Conservation (phyloP, 2,888 invertebrate species). For the Busseola fusca region DNA sequence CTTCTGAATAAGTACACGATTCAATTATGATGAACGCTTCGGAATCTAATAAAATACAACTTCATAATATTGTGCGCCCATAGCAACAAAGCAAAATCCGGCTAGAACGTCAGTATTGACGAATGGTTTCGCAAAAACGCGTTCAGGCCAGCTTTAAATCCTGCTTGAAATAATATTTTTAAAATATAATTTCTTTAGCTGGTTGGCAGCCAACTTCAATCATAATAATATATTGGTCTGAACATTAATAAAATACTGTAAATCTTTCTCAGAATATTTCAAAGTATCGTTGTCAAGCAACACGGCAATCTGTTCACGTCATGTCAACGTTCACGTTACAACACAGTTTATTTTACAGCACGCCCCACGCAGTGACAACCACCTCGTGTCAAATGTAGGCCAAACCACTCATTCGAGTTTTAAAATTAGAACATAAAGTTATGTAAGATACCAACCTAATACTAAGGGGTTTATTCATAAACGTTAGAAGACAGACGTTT, state of each 20-base stretch:
- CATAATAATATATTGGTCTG: not conserved
- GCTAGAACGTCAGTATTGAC: not conserved
- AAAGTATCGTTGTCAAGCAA: constrained; percentile 15
- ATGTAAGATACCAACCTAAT: constrained; percentile 11
- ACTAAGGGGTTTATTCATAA: not conserved
- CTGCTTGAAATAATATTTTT: not conserved
- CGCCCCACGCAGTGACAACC: constrained; percentile 33
- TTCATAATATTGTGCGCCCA: not conserved
- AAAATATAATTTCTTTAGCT: constrained; percentile 1
- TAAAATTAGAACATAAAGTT: constrained; percentile 39
- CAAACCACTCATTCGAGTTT: constrained; percentile 36
- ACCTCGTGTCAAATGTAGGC: constrained; percentile 27
- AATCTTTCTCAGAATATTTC: constrained; percentile 7
- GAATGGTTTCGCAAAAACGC: constrained; percentile 6
- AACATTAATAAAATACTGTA: not conserved
- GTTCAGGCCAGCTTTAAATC: not conserved
- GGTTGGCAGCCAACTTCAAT: constrained; percentile 10
- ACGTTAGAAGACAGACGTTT: not conserved
- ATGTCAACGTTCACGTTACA: constrained; percentile 36
- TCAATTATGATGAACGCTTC: constrained; percentile 9
- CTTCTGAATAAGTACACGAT: constrained; percentile 8
- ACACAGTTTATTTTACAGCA: constrained; percentile 34
- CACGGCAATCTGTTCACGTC: constrained; percentile 35
- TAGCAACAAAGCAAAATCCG: not conserved
- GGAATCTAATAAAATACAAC: not conserved